phyloP scores from a whole-genome alignment of 2,888 invertebrate species.

The Macrophya annulata region DNA sequence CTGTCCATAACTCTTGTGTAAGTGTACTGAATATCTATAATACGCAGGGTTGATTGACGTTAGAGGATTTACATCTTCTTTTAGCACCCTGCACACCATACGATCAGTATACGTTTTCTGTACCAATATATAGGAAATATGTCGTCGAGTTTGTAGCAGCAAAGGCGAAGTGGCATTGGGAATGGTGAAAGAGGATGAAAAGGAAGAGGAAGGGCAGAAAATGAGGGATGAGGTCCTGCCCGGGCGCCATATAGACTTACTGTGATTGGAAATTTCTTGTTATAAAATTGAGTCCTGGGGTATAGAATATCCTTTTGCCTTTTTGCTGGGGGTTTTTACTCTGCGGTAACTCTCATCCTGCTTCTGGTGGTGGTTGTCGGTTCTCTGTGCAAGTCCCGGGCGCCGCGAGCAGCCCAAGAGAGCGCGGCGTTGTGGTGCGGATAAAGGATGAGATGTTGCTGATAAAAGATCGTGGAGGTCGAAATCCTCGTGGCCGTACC shows the following conservation, averaged over 20 bases:
- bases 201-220: background rate
- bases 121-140: slow-evolving; percentile 18
- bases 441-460: slow-evolving; percentile 23
- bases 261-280: slow-evolving; percentile 57
- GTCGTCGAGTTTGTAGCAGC: background rate
- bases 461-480: slow-evolving; percentile 36
- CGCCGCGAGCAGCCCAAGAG: too few species aligned
- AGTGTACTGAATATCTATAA: too few species aligned
- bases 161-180: slow-evolving; percentile 11
- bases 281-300: slow-evolving; percentile 55
- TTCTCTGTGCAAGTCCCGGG: background rate
- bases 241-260: slow-evolving; percentile 41
- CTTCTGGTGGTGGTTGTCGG: background rate
- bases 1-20: background rate
- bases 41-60: slow-evolving; percentile 22
- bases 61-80: slow-evolving; percentile 30
- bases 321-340: slow-evolving; percentile 37
- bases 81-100: background rate
- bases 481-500: slow-evolving; percentile 39
- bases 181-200: background rate
- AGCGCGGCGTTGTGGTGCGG: slow-evolving; percentile 4
- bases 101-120: background rate
- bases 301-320: slow-evolving; percentile 52
- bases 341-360: slow-evolving; percentile 8
- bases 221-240: background rate